Evolutionary conservation across 2,888 invertebrate genomes (phyloP).

Genomic region (Napeogenes sylphis): DNA sequence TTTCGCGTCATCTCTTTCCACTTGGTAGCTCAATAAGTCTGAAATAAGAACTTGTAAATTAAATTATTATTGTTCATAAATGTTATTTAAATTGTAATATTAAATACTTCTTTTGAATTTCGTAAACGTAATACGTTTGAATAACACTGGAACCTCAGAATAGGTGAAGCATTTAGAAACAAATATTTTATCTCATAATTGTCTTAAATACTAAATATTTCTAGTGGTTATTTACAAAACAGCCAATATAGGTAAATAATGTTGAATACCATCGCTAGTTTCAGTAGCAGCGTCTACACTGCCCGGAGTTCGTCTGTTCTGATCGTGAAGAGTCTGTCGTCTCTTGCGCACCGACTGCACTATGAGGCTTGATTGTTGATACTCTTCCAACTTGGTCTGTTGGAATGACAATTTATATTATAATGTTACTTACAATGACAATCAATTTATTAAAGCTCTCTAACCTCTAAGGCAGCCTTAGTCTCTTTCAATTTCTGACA

Average conservation of each 20-base stretch:
- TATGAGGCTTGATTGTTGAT: conserved; percentile 35
- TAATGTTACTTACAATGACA: background rate
- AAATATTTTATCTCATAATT: too few species aligned
- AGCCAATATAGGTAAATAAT: too few species aligned
- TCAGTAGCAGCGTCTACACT: conserved; percentile 49
- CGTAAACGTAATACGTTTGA: too few species aligned
- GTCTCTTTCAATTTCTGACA: conserved; percentile 50
- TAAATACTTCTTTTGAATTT: too few species aligned
- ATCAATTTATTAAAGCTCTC: background rate
- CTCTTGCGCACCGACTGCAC: conserved; percentile 49
- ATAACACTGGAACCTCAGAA: too few species aligned
- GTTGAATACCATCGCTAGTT: conserved; percentile 45
- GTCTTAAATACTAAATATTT: too few species aligned
- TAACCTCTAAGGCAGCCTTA: conserved; percentile 54
- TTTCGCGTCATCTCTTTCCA: conserved; percentile 43
- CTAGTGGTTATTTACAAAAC: too few species aligned
- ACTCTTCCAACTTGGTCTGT: conserved; percentile 51
- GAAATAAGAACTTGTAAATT: conserved; percentile 30
- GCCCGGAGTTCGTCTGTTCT: conserved; percentile 35
- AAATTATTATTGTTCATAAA: background rate
- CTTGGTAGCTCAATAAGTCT: conserved; percentile 55
- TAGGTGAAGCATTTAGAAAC: too few species aligned
- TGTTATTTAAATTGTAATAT: too few species aligned
- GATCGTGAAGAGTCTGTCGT: conserved; percentile 60
- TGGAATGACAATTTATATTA: conserved; percentile 11